Percentiles rank a stretch among this genome's conserved stretches.
Evolutionary conservation across 2,888 invertebrate species (phyloP).

Genomic region (Phlogophora meticulosa): DNA sequence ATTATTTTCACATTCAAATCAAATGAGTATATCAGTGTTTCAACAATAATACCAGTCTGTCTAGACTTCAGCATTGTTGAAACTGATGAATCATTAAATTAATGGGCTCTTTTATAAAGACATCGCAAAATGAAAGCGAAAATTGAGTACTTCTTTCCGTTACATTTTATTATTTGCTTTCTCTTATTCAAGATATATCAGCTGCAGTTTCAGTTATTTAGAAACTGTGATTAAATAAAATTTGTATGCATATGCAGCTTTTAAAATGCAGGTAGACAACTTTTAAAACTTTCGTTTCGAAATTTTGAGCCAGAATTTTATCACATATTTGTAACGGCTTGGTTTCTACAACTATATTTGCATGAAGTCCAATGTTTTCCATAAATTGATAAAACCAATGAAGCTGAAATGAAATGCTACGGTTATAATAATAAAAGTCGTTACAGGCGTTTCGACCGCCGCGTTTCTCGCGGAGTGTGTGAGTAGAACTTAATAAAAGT

Average conservation of each 20-base stretch:
- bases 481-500: constrained; percentile 85
- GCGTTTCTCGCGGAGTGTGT: constrained; percentile 81
- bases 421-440: background rate
- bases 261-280: constrained; percentile 3
- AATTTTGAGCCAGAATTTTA: constrained; percentile 7
- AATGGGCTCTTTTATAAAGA: constrained; percentile 42
- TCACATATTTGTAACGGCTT: constrained; percentile 4
- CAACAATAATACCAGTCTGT: constrained; percentile 10
- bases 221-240: constrained; percentile 24
- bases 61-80: constrained; percentile 34
- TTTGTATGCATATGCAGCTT: constrained; percentile 6
- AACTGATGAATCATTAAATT: constrained; percentile 49
- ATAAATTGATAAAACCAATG: background rate
- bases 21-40: constrained; percentile 5
- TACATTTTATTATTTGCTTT: constrained; percentile 60
- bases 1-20: background rate
- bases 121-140: constrained; percentile 67
- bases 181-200: constrained; percentile 56
- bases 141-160: constrained; percentile 52
- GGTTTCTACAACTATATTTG: background rate
- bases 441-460: constrained; percentile 77
- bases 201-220: constrained; percentile 39
- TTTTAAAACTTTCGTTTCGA: constrained; percentile 18
- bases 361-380: background rate
- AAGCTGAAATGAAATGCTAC: background rate